phyloP scores from a whole-genome alignment of 2,797 vertebrate genomes.

The Argya squamiceps region DNA sequence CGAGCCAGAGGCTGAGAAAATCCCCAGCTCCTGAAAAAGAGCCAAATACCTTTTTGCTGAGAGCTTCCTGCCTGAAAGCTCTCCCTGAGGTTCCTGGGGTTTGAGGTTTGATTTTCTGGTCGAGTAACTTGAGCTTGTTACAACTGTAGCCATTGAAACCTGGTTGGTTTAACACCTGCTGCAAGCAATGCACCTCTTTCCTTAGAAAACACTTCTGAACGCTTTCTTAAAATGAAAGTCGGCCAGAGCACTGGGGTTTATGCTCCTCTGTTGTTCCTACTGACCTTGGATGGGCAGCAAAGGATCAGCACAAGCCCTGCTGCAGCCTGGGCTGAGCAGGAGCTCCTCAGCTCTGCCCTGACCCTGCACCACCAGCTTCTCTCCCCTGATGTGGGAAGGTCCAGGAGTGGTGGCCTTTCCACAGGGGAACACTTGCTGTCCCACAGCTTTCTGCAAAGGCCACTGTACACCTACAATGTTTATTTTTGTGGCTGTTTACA shows the following conservation, averaged over 20 bases:
- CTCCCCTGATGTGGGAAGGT: neutral
- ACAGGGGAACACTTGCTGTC: rapidly evolving
- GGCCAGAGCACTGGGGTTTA: neutral
- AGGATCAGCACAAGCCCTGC: neutral
- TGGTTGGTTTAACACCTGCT: neutral
- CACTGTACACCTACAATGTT: rapidly evolving
- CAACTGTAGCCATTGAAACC: neutral
- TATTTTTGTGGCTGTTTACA: neutral
- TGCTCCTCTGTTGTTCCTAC: rapidly evolving
- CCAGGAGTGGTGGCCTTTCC: neutral
- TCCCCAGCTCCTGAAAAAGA: neutral
- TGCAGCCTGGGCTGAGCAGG: neutral
- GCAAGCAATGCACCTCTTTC: neutral
- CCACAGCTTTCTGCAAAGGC: neutral
- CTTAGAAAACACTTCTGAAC: neutral
- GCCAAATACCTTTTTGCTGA: slow-evolving; percentile 22
- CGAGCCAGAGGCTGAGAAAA: neutral
- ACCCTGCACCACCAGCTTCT: neutral
- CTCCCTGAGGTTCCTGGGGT: neutral
- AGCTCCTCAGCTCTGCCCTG: neutral
- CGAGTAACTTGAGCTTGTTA: neutral
- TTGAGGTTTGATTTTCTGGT: slow-evolving; percentile 24
- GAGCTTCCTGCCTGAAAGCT: slow-evolving; percentile 38
- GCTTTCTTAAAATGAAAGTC: neutral
- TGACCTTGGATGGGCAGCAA: neutral